phyloP scores from a whole-genome alignment of 1,140 invertebrate species.

The Drosophila guanche region DNA sequence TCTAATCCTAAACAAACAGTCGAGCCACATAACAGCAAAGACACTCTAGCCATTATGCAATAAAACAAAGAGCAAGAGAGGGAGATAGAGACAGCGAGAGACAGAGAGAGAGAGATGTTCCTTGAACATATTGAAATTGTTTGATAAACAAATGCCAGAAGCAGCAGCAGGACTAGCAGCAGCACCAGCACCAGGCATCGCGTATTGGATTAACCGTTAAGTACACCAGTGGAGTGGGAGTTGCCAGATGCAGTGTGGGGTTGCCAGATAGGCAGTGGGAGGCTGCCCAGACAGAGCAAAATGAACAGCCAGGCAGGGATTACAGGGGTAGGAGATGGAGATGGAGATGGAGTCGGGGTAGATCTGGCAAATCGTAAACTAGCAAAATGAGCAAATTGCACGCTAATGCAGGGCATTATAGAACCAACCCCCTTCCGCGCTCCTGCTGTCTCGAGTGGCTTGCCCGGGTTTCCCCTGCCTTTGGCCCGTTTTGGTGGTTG shows the following conservation, averaged over 20 bases:
- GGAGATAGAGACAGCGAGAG: slow-evolving; percentile 2
- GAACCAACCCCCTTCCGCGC: slow-evolving; percentile 1
- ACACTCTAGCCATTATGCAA: slow-evolving; percentile 77
- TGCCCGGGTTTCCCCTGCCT: slow-evolving; percentile 2
- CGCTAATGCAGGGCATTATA: slow-evolving; percentile 77
- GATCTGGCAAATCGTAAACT: slow-evolving; percentile 25
- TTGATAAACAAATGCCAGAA: slow-evolving; percentile 75
- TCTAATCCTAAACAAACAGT: slow-evolving; percentile 77
- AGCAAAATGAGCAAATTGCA: slow-evolving; percentile 79
- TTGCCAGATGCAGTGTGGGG: too few species aligned
- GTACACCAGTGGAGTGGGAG: slow-evolving; percentile 15
- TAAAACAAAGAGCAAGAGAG: slow-evolving; percentile 51
- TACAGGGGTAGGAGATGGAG: background rate
- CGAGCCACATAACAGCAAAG: slow-evolving; percentile 45
- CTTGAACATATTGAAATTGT: slow-evolving; percentile 80
- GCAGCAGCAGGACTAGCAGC: slow-evolving; percentile 26
- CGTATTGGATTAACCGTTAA: slow-evolving; percentile 58
- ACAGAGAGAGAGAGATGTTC: slow-evolving; percentile 40
- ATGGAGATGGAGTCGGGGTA: background rate
- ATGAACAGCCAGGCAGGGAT: slow-evolving; percentile 11
- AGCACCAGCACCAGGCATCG: background rate
- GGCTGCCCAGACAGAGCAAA: too few species aligned
- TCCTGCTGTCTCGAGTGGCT: slow-evolving; percentile 41
- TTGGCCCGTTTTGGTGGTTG: slow-evolving; percentile 22
- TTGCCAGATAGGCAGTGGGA: too few species aligned